These are phyloP conservation scores for Caenorhabditis remanei DNA, from an alignment of 1,140 invertebrate genomes.

Conservation along the genomic window DNA sequence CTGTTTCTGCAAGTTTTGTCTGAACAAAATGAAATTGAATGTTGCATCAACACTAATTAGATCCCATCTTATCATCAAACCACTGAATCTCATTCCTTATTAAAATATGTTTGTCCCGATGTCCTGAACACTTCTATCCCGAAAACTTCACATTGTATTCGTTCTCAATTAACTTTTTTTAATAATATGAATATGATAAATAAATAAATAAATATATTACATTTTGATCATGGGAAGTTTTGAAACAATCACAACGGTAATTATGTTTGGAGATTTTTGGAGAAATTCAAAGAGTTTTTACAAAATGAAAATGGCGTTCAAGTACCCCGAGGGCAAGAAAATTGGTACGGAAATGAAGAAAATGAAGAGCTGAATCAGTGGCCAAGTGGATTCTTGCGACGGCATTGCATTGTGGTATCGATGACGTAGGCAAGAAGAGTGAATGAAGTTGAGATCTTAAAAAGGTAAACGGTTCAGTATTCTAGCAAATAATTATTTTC, in stretches of 20 bases:
- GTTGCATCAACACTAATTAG: neutral
- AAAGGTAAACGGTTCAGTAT: neutral
- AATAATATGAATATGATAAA: neutral
- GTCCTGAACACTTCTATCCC: neutral
- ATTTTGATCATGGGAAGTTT: neutral
- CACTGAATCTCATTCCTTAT: neutral
- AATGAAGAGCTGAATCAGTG: neutral
- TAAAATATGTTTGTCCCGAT: neutral
- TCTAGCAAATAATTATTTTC: neutral
- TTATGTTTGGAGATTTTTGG: conserved; percentile 8
- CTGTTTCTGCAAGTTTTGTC: neutral
- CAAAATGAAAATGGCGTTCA: neutral
- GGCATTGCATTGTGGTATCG: neutral
- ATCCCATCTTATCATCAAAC: neutral
- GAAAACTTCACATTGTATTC: too few relatives aligned
- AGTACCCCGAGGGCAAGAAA: conserved; percentile 11
- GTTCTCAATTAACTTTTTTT: neutral
- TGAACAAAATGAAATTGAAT: conserved; percentile 31
- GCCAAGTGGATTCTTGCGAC: conserved; percentile 11
- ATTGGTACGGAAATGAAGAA: neutral
- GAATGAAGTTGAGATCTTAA: conserved; percentile 17
- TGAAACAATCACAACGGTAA: conserved; percentile 2
- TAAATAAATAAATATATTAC: neutral
- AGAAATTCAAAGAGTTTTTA: neutral
- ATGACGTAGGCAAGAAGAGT: conserved; percentile 8